Conservation (phyloP, 2,113 vertebrate species). For the Channa argus region DNA sequence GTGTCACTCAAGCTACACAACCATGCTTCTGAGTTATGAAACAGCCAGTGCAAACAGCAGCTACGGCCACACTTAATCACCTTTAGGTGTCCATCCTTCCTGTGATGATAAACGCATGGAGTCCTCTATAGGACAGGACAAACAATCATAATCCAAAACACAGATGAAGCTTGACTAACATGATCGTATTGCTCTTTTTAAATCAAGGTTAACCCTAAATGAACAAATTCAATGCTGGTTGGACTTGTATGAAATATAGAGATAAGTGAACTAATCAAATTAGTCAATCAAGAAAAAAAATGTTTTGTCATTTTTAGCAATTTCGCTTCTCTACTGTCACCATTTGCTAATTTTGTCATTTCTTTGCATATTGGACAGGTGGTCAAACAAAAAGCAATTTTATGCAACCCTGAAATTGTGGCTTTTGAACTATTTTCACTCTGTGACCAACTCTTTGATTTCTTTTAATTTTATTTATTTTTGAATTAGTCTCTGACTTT, state of each 20-base stretch:
- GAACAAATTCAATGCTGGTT: neutral
- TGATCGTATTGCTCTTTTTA: neutral
- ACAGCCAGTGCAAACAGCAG: slow-evolving; percentile 27
- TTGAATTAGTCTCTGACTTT: too few relatives aligned
- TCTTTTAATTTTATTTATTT: too few relatives aligned
- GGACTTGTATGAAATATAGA: neutral
- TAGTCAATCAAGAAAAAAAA: too few relatives aligned
- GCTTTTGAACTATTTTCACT: too few relatives aligned
- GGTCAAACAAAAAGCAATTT: too few relatives aligned
- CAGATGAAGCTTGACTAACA: neutral
- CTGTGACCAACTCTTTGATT: too few relatives aligned
- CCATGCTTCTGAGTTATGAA: slow-evolving; percentile 57
- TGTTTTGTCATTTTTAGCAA: too few relatives aligned
- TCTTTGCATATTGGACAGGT: too few relatives aligned
- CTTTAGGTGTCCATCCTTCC: slow-evolving; percentile 53
- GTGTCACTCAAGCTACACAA: slow-evolving; percentile 54
- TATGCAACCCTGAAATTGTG: too few relatives aligned
- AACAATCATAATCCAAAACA: slow-evolving; percentile 17
- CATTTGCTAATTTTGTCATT: too few relatives aligned
- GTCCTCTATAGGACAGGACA: slow-evolving; percentile 72
- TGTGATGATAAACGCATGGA: slow-evolving; percentile 79
- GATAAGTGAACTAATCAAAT: neutral
- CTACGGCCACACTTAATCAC: slow-evolving; percentile 61
- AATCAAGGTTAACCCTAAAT: neutral
- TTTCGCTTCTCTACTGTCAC: too few relatives aligned